Percentiles rank a stretch among this genome's conserved stretches.
Evolutionary conservation across 2,113 vertebrate genomes (phyloP).

Genomic region (Engystomops pustulosus): DNA sequence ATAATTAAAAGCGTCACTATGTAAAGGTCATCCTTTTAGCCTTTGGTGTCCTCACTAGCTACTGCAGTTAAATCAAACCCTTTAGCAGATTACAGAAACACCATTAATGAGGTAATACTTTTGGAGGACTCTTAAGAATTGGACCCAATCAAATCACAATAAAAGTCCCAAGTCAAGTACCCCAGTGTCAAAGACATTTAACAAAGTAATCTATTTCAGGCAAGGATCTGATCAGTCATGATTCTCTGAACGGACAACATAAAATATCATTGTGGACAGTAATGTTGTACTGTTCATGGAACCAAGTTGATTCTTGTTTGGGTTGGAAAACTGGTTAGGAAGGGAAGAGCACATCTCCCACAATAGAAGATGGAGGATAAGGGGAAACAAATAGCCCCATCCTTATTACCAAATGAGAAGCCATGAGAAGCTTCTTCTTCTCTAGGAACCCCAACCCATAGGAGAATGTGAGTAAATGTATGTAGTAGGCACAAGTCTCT

Average conservation of each 20-base stretch:
- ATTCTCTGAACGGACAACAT: not conserved
- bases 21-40: conserved; percentile 27
- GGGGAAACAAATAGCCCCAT: too few relatives aligned
- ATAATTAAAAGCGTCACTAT: conserved; percentile 40
- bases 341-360: too few relatives aligned
- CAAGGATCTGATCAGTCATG: not conserved
- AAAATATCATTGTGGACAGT: not conserved
- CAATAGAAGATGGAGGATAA: too few relatives aligned
- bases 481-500: too few relatives aligned
- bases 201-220: not conserved
- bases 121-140: not conserved
- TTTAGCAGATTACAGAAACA: not conserved
- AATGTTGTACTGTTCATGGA: too few relatives aligned
- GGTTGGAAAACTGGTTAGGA: too few relatives aligned
- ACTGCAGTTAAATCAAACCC: not conserved
- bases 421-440: too few relatives aligned
- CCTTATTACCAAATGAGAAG: too few relatives aligned
- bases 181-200: not conserved
- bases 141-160: not conserved
- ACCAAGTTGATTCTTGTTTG: too few relatives aligned
- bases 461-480: too few relatives aligned
- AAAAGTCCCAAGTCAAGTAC: not conserved
- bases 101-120: not conserved
- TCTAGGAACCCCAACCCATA: too few relatives aligned
- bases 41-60: not conserved